phyloP scores from a whole-genome alignment of 2,113 vertebrate genomes.

The Charina bottae region DNA sequence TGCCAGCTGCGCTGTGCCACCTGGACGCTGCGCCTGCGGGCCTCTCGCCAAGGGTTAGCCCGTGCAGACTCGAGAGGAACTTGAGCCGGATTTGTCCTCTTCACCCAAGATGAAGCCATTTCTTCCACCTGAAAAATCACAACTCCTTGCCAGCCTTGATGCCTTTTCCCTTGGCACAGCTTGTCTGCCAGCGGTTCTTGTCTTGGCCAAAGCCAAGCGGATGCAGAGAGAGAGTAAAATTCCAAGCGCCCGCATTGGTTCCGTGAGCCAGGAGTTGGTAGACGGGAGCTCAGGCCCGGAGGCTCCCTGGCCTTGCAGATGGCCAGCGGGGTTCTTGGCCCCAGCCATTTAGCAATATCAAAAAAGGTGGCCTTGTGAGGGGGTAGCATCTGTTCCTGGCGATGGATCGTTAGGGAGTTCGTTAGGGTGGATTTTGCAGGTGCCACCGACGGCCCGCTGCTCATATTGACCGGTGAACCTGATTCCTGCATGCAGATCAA shows the following conservation, averaged over 20 bases:
- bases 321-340: not conserved
- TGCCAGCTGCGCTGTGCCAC: not conserved
- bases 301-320: not conserved
- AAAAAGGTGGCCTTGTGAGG: not conserved
- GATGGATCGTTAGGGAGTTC: not conserved
- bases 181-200: not conserved
- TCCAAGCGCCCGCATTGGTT: not conserved
- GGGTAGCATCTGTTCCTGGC: not conserved
- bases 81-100: not conserved
- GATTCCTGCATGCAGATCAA: not conserved
- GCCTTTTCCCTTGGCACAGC: not conserved
- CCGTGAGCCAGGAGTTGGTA: too few species aligned
- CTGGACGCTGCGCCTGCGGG: not conserved
- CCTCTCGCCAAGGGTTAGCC: not conserved
- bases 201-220: not conserved
- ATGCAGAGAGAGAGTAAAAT: not conserved
- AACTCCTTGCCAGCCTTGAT: not conserved
- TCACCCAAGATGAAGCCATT: not conserved
- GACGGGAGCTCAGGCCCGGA: not conserved
- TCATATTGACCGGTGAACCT: not conserved
- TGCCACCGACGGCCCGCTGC: not conserved
- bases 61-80: not conserved
- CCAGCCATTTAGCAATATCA: not conserved
- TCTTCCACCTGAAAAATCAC: not conserved
- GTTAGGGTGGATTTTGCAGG: not conserved